Evolutionary conservation across 1,140 invertebrate species (phyloP), one percentile per base, ranked within the genome.

Genomic region (Artemia franciscana): DNA sequence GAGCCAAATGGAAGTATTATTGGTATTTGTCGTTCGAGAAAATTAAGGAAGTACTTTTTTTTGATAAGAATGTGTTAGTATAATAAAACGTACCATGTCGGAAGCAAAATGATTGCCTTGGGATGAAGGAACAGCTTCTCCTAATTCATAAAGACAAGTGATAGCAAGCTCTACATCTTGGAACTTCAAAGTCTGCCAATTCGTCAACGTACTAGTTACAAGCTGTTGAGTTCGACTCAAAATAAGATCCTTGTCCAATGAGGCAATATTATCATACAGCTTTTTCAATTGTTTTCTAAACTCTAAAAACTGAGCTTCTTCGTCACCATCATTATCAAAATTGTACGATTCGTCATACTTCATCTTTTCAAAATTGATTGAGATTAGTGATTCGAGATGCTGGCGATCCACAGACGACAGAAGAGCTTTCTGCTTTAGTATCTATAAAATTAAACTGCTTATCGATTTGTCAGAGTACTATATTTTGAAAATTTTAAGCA

Each of bases 271-370:
- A 66, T 78, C 78, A 67, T 80, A 78, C 3, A 80, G 68, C 5
- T 76, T 71, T 69, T 78, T 79, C 24, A 79, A 65, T 59, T 77
- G 75, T 68, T 80, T 80, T 63, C 79, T 73, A 67, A 74, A 78
- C 62, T 60, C 12, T 21, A 65, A 7, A 24, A 21, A 58, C 56
- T 5, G 15, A 15, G 77, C 77, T 69, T 80, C 79, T 62, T 80
- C 78, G 68, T 79, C 77, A 7, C 78, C 78, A 70, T 78, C 77
- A 59, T 73, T 69, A n/a, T 77, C 74, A 70, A 80, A 79, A 66
- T 79, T 73, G 62, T 79, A 79, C 4, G 69, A 71, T 18, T 75
- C 70, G 64, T 78, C 77, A 70, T 75, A 79, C 65, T 78, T 78
- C 67, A 75, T 74, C 64, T 79, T 79, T 62, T 76, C 74, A 24